phyloP scores from a whole-genome alignment of 2,113 vertebrate species.

The Xiphophorus hellerii region DNA sequence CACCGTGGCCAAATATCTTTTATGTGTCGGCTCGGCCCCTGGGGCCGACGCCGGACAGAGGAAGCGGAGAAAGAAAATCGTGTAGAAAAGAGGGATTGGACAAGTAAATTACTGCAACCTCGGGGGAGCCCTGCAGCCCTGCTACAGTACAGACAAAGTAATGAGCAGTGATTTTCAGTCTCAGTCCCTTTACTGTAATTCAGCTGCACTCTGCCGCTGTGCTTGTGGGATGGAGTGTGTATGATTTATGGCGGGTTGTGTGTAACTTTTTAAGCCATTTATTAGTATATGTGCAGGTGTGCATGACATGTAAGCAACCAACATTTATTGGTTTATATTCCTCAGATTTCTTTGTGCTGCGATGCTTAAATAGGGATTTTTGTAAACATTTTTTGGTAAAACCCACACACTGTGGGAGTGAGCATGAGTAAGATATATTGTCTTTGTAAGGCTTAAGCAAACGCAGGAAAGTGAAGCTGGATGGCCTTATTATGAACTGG shows the following conservation, averaged over 20 bases:
- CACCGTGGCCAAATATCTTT: constrained; percentile 56
- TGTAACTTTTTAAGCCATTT: constrained; percentile 4
- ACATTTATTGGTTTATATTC: constrained; percentile 30
- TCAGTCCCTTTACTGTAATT: constrained; percentile 57
- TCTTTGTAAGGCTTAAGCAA: constrained; percentile 51
- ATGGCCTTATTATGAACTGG: constrained; percentile 50
- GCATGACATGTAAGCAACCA: neutral
- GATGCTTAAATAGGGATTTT: constrained; percentile 48
- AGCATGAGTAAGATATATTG: constrained; percentile 26
- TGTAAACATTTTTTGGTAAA: constrained; percentile 64
- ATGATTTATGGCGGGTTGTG: constrained; percentile 39
- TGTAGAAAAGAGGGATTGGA: constrained; percentile 63
- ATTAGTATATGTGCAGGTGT: neutral
- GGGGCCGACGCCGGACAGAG: constrained; percentile 49
- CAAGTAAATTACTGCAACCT: constrained; percentile 74
- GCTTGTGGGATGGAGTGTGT: constrained; percentile 19
- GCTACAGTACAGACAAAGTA: constrained; percentile 67
- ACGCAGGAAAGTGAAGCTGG: constrained; percentile 27
- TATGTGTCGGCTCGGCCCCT: constrained; percentile 51
- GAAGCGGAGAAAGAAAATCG: constrained; percentile 60
- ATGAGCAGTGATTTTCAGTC: constrained; percentile 71
- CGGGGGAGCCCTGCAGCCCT: constrained; percentile 61
- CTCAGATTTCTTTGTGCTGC: constrained; percentile 24
- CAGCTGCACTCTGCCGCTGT: constrained; percentile 24
- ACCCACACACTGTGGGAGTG: constrained; percentile 23